These are phyloP conservation scores for Catajapyx aquilonaris DNA, from an alignment of 1,140 invertebrate species.

Conservation along the genomic window DNA sequence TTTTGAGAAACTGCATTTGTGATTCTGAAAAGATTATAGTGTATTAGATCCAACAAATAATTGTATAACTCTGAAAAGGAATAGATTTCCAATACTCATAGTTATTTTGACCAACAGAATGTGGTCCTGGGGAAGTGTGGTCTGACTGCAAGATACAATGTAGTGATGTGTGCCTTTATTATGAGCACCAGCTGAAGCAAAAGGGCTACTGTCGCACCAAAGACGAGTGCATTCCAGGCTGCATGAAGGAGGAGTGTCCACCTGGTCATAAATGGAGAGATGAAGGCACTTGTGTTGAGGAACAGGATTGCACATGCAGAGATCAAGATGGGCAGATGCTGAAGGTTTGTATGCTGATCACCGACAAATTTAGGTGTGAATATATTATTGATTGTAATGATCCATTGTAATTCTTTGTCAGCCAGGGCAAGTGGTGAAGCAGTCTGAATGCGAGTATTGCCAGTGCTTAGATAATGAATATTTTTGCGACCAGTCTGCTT, in stretches of 20 bases:
- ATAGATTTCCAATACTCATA: no score
- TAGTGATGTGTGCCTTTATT: conserved; percentile 31
- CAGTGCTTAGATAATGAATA: conserved; percentile 55
- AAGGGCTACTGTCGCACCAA: conserved; percentile 22
- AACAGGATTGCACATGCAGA: conserved; percentile 43
- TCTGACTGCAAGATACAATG: conserved; percentile 37
- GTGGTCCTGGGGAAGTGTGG: conserved; percentile 24
- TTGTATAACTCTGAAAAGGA: no score
- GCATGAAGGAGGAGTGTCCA: no score
- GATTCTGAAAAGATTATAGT: no score
- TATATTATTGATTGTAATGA: conserved; percentile 6
- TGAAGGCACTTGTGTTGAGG: conserved; percentile 37
- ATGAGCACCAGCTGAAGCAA: conserved; percentile 20
- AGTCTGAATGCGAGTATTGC: conserved; percentile 39
- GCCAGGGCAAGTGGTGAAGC: conserved; percentile 32
- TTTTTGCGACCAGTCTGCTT: conserved; percentile 32
- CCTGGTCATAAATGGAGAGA: conserved; percentile 36
- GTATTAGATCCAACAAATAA: no score
- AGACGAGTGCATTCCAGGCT: conserved; percentile 27
- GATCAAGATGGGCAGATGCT: conserved; percentile 34
- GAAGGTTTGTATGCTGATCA: conserved; percentile 24
- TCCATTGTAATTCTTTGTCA: conserved; percentile 17
- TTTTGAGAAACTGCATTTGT: no score
- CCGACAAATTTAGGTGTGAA: no score
- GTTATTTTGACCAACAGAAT: no score